Base-by-base conservation (phyloP, 53 echinoderm and acorn worm genomes). In the Crossaster papposus region DNA sequence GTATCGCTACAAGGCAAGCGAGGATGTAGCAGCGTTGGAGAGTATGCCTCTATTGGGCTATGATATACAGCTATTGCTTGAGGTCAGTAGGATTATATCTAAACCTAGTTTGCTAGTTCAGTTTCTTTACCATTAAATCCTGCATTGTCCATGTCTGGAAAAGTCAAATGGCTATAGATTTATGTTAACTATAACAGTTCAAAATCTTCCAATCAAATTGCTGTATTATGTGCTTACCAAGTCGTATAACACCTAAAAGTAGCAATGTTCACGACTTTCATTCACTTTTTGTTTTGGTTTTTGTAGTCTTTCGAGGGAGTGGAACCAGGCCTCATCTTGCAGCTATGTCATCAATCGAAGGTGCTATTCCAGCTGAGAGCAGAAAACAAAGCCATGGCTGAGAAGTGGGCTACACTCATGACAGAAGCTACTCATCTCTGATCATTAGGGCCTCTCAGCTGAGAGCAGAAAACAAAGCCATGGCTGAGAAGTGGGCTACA, bases 11-110 rank as follows among this genome's bases (percentile, higher is more conserved):
- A 95, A 94, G 64, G 98, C 98, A 31, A 95, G 98, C 54, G 98
- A 97, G 83, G 98, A 97, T 92, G 94, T 94, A 23, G 95, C 94
- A 1, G 98, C 98, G 14, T 65, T 94, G 20, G 88, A 90, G 74
- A 97, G 94, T 31, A 95, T 94, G 91, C 95, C 96, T 4, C 91
- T 97, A 17, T 81, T 97, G 14, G 98, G 98, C 14, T 97, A 95
- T 34, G 91, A 92, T 4, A 80, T 97, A 36, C 77, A 89, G 70
- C 77, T 89, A 24, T 75, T 90, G 30, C 91, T 92, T 34, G 92
- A 95, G 93, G 95, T 92, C 65, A 92, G 71, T 36, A 35, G 79
- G 15, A 15, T 58, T 11, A 58, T 2, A 58, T 18, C n/a, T 18
- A 17, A 20, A 58, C 15, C 17, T 2, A 11, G 58, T 17, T 0